Evolutionary conservation across 2,797 vertebrate genomes (phyloP), one percentile per base, ranked within the genome.

Genomic region (Syndactyla subalaris): DNA sequence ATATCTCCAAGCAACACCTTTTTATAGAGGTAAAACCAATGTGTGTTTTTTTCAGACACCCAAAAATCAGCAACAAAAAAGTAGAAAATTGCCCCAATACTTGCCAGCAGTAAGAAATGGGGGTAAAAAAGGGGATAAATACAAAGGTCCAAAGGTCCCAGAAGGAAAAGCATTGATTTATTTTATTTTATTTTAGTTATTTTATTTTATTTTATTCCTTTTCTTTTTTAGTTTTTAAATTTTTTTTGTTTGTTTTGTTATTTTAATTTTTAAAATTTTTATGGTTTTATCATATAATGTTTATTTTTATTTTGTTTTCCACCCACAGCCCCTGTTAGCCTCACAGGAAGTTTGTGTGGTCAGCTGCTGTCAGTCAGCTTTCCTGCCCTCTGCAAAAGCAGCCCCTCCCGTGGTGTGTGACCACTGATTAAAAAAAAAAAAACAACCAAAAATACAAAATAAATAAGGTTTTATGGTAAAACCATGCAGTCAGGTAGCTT

Each of bases 1-100:
- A 38, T 11, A 23, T 18, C 18, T 3, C 41, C 32, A 38, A 38
- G 41, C 29, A 49, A 7, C 5, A 46, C 3, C 9, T 45, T 62
- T 51, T 32, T 29, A 9, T 2, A 45, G 67, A 36, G 26, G 15
- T 13, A 57, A 59, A 73, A 57, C n/a, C 2, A 0, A 38, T 10
- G 6, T 21, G 0, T 14, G 12, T 41, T 39, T 63, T 3, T 4
- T 27, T 34, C 14, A 20, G 2, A 11, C 5, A 59, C 6, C 14
- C 13, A 11, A 32, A 81, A 58, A 45, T 20, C 22, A 10, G 1
- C 41, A 61, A 45, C 21, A 61, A 34, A 55, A 66, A 38, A 32
- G 18, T 7, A 73, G 36, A 78, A 61, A 18, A 57, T 62, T 88
- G 5, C 18, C 24, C 10, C 41, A 34, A 17, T 45, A 55, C 8